These are phyloP conservation scores for Littorina saxatilis DNA, from an alignment of 1,140 invertebrate genomes.

Conservation along the genomic window DNA sequence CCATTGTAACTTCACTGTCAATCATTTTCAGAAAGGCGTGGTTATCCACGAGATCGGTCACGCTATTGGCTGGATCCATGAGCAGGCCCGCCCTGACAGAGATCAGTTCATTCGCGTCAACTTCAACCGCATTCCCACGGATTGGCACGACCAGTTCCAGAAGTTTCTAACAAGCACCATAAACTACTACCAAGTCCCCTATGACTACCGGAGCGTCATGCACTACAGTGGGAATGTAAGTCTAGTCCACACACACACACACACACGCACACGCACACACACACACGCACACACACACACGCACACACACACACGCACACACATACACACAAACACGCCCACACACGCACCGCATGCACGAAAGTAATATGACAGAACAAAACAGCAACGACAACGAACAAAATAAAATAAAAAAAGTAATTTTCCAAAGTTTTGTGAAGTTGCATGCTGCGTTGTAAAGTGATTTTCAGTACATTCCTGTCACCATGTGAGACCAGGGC, in stretches of 20 bases:
- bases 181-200: slow-evolving; percentile 75
- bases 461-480: too few species aligned
- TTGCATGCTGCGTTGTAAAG: neutral
- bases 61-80: slow-evolving; percentile 78
- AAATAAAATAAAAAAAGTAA: neutral
- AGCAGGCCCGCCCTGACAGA: slow-evolving; percentile 82
- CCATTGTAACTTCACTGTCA: too few species aligned
- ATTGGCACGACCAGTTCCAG: slow-evolving; percentile 76
- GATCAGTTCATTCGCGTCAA: slow-evolving; percentile 81
- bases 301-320: too few species aligned
- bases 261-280: too few species aligned
- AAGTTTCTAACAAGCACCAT: slow-evolving; percentile 72
- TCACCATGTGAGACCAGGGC: too few species aligned
- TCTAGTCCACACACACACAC: neutral
- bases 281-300: too few species aligned
- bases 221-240: slow-evolving; percentile 60
- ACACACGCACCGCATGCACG: too few species aligned
- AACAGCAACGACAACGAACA: too few species aligned
- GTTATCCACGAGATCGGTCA: slow-evolving; percentile 77
- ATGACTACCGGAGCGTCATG: slow-evolving; percentile 78
- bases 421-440: neutral
- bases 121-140: slow-evolving; percentile 80
- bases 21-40: slow-evolving; percentile 49
- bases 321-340: too few species aligned
- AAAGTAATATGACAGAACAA: too few species aligned